These are phyloP conservation scores for Micronycteris hirsuta DNA, from an alignment of 2,113 vertebrate species.

Conservation along the genomic window DNA sequence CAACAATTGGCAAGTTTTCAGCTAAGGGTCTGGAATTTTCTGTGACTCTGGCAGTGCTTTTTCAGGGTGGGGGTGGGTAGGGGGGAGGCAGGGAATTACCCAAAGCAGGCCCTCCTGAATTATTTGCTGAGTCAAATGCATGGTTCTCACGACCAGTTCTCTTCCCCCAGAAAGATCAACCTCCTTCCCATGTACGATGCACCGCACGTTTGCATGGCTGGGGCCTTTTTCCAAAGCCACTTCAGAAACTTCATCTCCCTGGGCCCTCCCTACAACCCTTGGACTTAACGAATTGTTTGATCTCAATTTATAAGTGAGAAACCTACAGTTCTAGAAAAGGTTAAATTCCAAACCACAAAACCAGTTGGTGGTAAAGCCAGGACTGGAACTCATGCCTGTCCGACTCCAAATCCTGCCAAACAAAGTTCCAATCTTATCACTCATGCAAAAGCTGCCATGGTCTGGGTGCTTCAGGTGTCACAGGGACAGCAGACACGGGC, in stretches of 20 bases:
- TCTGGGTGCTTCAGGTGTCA: neutral
- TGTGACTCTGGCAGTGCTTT: neutral
- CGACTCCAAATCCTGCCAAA: neutral
- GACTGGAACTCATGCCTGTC: neutral
- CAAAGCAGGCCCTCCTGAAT: too few relatives aligned
- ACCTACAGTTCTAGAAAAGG: neutral
- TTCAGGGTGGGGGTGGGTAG: too few relatives aligned
- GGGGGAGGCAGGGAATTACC: too few relatives aligned
- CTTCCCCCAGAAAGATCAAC: neutral
- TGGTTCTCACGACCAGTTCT: neutral
- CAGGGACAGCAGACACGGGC: neutral
- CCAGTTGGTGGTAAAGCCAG: neutral
- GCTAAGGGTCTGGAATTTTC: neutral
- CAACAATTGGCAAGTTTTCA: neutral
- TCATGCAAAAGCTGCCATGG: neutral
- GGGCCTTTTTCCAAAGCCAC: neutral
- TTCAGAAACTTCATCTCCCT: neutral
- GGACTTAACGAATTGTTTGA: neutral
- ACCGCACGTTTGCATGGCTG: neutral
- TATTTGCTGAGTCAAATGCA: neutral
- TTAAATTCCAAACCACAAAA: neutral
- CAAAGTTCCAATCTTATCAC: neutral
- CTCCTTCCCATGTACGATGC: neutral
- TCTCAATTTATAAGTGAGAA: neutral
- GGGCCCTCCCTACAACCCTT: neutral